Conservation (phyloP, 1,140 invertebrate species). For the Lysiphlebus fabarum region DNA sequence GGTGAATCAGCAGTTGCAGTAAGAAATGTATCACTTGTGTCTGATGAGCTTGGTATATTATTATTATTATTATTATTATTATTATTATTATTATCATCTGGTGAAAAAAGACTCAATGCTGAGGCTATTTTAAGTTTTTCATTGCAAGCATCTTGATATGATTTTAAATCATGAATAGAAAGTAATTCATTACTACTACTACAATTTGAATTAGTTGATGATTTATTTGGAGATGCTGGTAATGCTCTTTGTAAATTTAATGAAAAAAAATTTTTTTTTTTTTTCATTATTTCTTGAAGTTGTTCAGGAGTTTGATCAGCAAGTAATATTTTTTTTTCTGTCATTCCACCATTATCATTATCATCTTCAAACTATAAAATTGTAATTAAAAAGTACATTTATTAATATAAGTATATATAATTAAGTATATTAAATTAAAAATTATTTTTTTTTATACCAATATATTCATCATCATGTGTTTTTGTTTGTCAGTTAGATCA, state of each 20-base stretch:
- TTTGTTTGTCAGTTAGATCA: slow-evolving; percentile 53
- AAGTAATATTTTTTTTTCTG: slow-evolving; percentile 50
- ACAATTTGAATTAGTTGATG: not conserved
- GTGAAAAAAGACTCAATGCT: slow-evolving; percentile 41
- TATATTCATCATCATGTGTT: slow-evolving; percentile 43
- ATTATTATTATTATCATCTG: too few relatives aligned
- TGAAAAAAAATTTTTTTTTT: slow-evolving; percentile 49
- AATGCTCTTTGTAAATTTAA: slow-evolving; percentile 46
- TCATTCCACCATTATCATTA: too few relatives aligned
- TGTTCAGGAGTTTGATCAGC: slow-evolving; percentile 56
- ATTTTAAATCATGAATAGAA: slow-evolving; percentile 36
- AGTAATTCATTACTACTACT: slow-evolving; percentile 39
- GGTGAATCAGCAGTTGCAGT: slow-evolving; percentile 60
- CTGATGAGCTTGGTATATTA: slow-evolving; percentile 49
- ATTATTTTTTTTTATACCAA: slow-evolving; percentile 35
- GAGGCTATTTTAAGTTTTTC: slow-evolving; percentile 47
- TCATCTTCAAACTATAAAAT: slow-evolving; percentile 37
- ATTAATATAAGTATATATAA: too few relatives aligned
- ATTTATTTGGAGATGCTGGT: slow-evolving; percentile 39
- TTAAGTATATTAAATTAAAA: not conserved
- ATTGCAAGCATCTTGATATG: slow-evolving; percentile 39
- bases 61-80: too few relatives aligned
- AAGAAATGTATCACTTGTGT: slow-evolving; percentile 69
- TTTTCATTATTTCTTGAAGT: slow-evolving; percentile 47
- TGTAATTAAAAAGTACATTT: not conserved